Percentiles rank a stretch among this genome's conserved stretches.
These are phyloP conservation scores for Epistrophe eligans DNA, from an alignment of 2,888 invertebrate genomes.

Conservation along the genomic window DNA sequence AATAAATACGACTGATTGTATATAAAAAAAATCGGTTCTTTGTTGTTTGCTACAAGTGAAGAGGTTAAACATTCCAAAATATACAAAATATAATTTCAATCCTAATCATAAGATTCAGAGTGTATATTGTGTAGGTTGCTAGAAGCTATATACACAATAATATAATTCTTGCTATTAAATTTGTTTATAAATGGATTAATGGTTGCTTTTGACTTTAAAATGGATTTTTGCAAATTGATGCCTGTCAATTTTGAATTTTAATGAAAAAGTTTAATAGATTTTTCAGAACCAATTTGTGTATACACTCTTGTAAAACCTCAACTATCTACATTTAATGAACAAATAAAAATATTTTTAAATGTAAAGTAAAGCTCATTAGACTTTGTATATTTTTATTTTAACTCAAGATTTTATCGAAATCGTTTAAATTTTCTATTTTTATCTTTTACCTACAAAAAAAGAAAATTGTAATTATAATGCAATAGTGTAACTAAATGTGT, in stretches of 20 bases:
- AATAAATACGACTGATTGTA: no score
- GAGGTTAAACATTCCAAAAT: no score
- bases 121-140: not conserved
- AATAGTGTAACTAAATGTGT: not conserved
- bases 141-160: not conserved
- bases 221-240: not conserved
- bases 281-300: not conserved
- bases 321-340: no score
- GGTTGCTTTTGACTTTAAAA: not conserved
- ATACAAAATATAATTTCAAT: not conserved
- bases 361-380: not conserved
- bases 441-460: not conserved
- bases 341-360: not conserved
- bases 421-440: not conserved
- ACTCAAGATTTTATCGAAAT: not conserved
- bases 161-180: not conserved
- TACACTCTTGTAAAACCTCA: not conserved
- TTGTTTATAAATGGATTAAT: not conserved
- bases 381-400: not conserved
- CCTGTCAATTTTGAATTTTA: not conserved
- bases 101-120: not conserved
- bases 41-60: no score
- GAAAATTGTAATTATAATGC: no score
- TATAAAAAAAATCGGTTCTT: no score
- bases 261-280: not conserved